Evolutionary conservation across 2,113 vertebrate species (phyloP).

Genomic region (Laticauda laticaudata): DNA sequence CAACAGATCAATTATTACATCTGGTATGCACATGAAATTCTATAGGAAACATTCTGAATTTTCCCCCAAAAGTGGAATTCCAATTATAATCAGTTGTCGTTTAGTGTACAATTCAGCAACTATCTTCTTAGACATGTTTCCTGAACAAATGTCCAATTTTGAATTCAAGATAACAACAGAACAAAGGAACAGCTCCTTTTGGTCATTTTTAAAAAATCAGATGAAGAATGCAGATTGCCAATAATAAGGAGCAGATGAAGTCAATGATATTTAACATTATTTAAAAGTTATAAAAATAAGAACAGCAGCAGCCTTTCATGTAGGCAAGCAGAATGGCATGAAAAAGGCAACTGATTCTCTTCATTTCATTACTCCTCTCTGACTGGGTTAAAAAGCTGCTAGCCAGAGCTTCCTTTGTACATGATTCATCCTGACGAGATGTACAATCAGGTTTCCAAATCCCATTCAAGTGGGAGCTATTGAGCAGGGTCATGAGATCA

Average conservation of each 20-base stretch:
- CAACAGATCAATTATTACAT: neutral
- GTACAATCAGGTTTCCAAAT: neutral
- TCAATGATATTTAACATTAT: neutral
- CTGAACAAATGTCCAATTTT: neutral
- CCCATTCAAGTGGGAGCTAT: neutral
- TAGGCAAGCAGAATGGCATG: neutral
- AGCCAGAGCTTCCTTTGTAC: neutral
- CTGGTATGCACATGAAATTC: neutral
- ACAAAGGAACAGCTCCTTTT: neutral
- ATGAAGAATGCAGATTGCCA: neutral
- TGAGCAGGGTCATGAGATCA: neutral
- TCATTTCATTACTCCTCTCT: neutral
- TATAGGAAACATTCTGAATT: neutral
- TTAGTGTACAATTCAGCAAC: neutral
- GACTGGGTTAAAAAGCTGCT: neutral
- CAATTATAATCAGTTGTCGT: neutral
- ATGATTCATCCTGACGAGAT: neutral
- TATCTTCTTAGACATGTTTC: neutral
- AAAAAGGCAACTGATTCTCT: neutral
- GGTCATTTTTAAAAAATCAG: neutral
- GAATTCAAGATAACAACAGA: neutral
- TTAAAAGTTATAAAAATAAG: neutral
- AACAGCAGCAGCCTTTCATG: neutral
- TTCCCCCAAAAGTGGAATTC: neutral
- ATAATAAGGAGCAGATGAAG: neutral